phyloP scores from a whole-genome alignment of 2,113 vertebrate species.

The Motacilla tschutschensis region DNA sequence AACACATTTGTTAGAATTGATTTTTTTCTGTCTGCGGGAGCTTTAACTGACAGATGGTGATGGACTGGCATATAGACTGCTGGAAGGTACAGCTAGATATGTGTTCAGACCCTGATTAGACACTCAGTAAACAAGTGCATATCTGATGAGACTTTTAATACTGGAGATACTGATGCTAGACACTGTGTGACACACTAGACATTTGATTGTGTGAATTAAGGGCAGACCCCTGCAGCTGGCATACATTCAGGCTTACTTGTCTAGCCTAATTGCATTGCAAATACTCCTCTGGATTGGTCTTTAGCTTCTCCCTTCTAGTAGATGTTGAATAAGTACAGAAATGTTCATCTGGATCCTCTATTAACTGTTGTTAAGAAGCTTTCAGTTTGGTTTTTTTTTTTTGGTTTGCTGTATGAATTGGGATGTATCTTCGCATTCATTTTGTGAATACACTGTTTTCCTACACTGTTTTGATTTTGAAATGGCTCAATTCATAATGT shows the following conservation, averaged over 20 bases:
- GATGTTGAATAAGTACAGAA: slow-evolving; percentile 51
- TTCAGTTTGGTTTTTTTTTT: not conserved
- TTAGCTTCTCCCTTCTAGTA: slow-evolving; percentile 28
- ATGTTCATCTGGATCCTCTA: slow-evolving; percentile 16
- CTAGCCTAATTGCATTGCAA: slow-evolving; percentile 77
- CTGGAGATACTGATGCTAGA: slow-evolving; percentile 60
- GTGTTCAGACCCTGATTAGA: slow-evolving; percentile 27
- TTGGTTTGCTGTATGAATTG: slow-evolving; percentile 28
- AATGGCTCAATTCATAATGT: slow-evolving; percentile 55
- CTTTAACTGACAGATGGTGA: slow-evolving; percentile 74
- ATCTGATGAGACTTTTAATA: slow-evolving; percentile 66
- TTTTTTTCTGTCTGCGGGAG: slow-evolving; percentile 51
- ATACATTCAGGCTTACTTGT: slow-evolving; percentile 68
- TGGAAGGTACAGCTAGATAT: slow-evolving; percentile 28
- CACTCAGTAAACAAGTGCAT: slow-evolving; percentile 66
- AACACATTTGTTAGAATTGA: slow-evolving; percentile 65
- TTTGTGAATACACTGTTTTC: slow-evolving; percentile 33
- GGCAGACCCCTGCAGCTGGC: slow-evolving; percentile 71
- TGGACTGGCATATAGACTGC: slow-evolving; percentile 52
- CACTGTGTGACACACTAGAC: slow-evolving; percentile 41
- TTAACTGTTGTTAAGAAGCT: slow-evolving; percentile 33
- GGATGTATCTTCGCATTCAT: slow-evolving; percentile 34
- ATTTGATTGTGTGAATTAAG: slow-evolving; percentile 74
- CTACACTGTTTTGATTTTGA: slow-evolving; percentile 37
- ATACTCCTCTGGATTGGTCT: slow-evolving; percentile 66